Base-by-base conservation (phyloP, 2,113 vertebrate genomes). In the Rhinopomastus cyanomelas region DNA sequence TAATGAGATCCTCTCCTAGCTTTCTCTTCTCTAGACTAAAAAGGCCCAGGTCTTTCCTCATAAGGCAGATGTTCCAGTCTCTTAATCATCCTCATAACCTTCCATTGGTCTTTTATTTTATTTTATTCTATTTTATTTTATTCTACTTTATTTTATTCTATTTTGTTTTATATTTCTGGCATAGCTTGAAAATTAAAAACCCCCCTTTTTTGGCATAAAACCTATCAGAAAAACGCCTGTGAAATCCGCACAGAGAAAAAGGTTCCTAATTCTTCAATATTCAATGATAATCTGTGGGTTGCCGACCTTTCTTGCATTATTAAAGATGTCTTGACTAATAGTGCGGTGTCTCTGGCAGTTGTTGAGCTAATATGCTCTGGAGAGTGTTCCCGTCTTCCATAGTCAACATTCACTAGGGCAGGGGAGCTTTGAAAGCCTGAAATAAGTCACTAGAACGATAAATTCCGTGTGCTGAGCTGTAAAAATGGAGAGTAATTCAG, bases 241-340 rank as follows among this genome's bases (percentile, higher is more conserved):
- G 39, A 88, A 90, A 86, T 79, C 62, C 74, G 23, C 52, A 72
- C 53, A 32, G 77, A 93, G 86, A 44, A 81, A 79, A 87, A 87
- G 19, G 32, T 42, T 85, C 36, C 25, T 74, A 91, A 76, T 86
- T 92, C 60, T 90, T 89, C 7, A 0, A 82, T 90, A 61, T 84
- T 75, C 46, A 69, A 27, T 93, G 67, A 66, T 95, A 69, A 81
- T 94, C 75, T 81, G 64, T 71, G 61, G 66, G 67, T 75, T 92
- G 61, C 53, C 95, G 94, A 96, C 92, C 96, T 94, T 95, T 87
- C 75, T 72, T 96, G 84, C 82, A 95, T 96, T 96, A 95, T 95
- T 96, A 88, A 95, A 96, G 81, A 85, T 48, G 48, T 42, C 80
- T 89, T 95, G 81, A 88, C 79, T 96, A 94, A 93, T 88, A 85